Base-by-base conservation (phyloP, 2,888 invertebrate species). In the Oasisia sp. region DNA sequence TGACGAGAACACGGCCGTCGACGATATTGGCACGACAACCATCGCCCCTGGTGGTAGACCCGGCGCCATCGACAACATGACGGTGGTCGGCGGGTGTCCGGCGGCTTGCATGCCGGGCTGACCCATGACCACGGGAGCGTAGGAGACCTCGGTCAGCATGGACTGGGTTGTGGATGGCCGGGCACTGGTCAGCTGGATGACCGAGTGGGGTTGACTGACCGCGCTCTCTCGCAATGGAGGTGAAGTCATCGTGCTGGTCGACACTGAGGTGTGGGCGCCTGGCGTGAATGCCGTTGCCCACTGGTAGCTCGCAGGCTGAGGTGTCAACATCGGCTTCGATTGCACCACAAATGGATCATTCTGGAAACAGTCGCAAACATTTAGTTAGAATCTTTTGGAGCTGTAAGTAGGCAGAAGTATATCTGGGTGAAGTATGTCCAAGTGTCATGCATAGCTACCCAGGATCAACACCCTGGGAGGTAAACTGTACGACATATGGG, bases 281-380 rank as follows among this genome's bases (percentile, higher is more conserved):
- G 74, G 74, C 7, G 74, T 74, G 74, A 74, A 74, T 19, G 74
- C 74, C 0, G 74, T 74, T 0, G 74, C 74, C 74, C 74, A 74
- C 19, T 19, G 27, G 27, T 74, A n/a, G 74, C 27, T 74, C 32
- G 90, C 90, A n/a, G 90, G 90, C 44, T 90, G 38, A 12, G 90
- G 90, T n/a, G 44, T 32, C 90, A 90, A 45, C 90, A 90, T 90
- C 27, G 90, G 90, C 44, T 90, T 90, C 4, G 90, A 90, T 27
- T 90, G 90, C 90, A 90, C 90, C 38, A 90, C 44, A 90, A 90
- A 90, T n/a, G 90, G 90, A 90, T 90, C 90, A 32, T 90, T 90
- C 90, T 90, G 90, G 38, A 74, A 74, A 74, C 74, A 74, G 74
- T 74, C 7, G 74, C 27, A 74, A 74, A 74, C 27, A 27, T 74